Evolutionary conservation across 1,140 invertebrate genomes (phyloP).

Genomic region (Plectus sambesii): DNA sequence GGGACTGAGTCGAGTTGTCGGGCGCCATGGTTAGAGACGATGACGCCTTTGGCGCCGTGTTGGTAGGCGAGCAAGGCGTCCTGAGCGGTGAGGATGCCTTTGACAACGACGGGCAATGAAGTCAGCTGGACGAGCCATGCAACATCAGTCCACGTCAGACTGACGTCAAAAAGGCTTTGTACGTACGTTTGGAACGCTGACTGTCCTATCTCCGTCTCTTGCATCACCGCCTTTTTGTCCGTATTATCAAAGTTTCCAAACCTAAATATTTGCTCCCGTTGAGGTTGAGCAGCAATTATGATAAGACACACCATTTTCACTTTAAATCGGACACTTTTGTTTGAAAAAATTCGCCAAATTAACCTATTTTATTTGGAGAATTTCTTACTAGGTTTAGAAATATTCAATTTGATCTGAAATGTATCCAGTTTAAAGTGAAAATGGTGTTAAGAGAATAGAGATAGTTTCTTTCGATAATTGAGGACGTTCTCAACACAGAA

Average conservation of each 20-base stretch:
- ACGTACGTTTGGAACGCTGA: conserved; percentile 68
- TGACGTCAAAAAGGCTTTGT: conserved; percentile 61
- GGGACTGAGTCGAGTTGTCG: conserved; percentile 53
- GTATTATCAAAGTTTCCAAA: conserved; percentile 47
- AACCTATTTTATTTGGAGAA: too few relatives aligned
- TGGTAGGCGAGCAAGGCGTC: conserved; percentile 67
- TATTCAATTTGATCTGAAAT: too few relatives aligned
- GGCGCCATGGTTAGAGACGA: conserved; percentile 83
- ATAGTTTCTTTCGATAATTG: too few relatives aligned
- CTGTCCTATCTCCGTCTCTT: conserved; percentile 42
- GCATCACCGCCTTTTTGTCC: conserved; percentile 21
- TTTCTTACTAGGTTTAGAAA: too few relatives aligned
- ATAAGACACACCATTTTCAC: too few relatives aligned
- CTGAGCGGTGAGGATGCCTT: conserved; percentile 74
- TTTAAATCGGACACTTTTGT: too few relatives aligned
- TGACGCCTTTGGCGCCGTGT: conserved; percentile 61
- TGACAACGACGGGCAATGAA: conserved; percentile 68
- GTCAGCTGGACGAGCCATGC: conserved; percentile 60
- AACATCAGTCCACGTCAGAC: conserved; percentile 70
- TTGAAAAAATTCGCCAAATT: too few relatives aligned
- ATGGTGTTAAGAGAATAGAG: too few relatives aligned
- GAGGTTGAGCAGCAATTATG: too few relatives aligned
- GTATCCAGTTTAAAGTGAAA: too few relatives aligned
- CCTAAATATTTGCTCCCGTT: conserved; percentile 29
- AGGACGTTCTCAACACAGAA: too few relatives aligned